Evolutionary conservation across 2,888 invertebrate species (phyloP), one percentile per base, ranked within the genome.

Genomic region (Heliconius erato): DNA sequence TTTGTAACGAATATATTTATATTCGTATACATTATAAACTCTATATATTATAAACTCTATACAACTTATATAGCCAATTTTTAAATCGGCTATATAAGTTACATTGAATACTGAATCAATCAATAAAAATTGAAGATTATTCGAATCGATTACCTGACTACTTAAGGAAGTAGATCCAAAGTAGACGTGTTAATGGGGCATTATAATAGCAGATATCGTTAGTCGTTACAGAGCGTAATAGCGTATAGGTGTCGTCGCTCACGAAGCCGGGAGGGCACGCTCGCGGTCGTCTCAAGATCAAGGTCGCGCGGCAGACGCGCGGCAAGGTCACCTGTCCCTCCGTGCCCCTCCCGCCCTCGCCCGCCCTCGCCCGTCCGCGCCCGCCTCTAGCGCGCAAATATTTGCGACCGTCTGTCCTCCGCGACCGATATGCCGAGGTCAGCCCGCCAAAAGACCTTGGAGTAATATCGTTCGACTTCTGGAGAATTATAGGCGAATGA

Each of bases 381-480:
- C 88, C 88, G 90, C 91, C 90, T 89, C 91, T 89, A 91, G 88
- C 90, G 92, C 92, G 93, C 95, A 95, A 95, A 95, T 95, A 95
- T 95, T 95, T 95, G 94, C 94, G 94, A 92, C 93, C 92, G 95
- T 94, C 94, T 94, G 95, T 95, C 95, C 95, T 94, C 95, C 94
- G 92, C 95, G 95, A 95, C 95, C 95, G 95, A 95, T 95, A 95
- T 92, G 94, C 92, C 94, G 95, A 96, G 95, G 95, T 96, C 95
- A 94, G 91, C 90, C 91, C 91, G 94, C 91, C 93, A 93, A 91
- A 86, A 93, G 93, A 95, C 95, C 95, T 95, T 95, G 94, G 93
- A 93, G 93, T 91, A 92, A 92, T 94, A 94, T 92, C 92, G 93
- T 91, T 92, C 93, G 94, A 94, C 94, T 94, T 94, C 94, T 92